Percentiles rank a stretch among this genome's conserved stretches.
Evolutionary conservation across 2,113 vertebrate species (phyloP).

Genomic region (Oceanodroma tethys): DNA sequence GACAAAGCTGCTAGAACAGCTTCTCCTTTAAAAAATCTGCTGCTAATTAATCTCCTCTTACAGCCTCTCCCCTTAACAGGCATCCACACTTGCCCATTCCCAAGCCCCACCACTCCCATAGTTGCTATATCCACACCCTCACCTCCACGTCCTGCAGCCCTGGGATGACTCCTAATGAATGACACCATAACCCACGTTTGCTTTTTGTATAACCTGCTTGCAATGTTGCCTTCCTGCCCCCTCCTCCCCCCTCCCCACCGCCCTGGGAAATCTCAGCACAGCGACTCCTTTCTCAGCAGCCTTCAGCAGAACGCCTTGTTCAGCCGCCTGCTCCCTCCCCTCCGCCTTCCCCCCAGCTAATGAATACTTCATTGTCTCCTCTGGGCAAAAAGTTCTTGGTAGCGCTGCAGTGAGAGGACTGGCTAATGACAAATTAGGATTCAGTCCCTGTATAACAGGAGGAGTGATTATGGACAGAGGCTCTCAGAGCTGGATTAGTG

Average conservation of each 20-base stretch:
- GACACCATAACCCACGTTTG: not conserved
- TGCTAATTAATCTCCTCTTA: not conserved
- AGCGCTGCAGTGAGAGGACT: constrained; percentile 44
- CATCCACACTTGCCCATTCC: not conserved
- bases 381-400: constrained; percentile 59
- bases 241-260: not conserved
- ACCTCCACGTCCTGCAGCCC: not conserved
- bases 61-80: not conserved
- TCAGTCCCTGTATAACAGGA: constrained; percentile 65
- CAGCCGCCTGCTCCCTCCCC: not conserved
- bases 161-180: not conserved
- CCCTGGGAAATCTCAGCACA: constrained; percentile 39
- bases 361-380: constrained; percentile 76
- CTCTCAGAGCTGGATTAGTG: constrained; percentile 72
- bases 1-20: not conserved
- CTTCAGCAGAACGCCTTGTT: constrained; percentile 59
- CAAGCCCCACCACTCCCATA: not conserved
- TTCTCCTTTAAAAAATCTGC: not conserved
- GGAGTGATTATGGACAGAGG: constrained; percentile 75
- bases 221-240: not conserved
- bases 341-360: constrained; percentile 30
- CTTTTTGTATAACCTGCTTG: not conserved
- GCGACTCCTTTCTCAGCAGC: constrained; percentile 69
- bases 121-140: not conserved
- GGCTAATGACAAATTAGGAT: constrained; percentile 75